A percentile compares a stretch with the other conserved stretches of the same genome.
Conservation (phyloP, 2,797 vertebrate species). For the Ambastaia sidthimunki region DNA sequence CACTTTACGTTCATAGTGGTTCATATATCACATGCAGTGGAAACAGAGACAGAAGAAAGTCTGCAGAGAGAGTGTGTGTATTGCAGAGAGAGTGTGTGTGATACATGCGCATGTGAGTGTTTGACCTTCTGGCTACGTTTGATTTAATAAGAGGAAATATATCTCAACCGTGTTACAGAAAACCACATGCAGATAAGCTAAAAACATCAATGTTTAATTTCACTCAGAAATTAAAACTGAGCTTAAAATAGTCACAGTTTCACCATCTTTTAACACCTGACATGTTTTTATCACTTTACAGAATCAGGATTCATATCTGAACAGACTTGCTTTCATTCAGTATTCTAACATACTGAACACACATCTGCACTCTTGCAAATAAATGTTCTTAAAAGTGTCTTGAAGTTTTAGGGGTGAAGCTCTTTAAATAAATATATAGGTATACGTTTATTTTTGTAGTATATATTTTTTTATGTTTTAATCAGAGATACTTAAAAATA, state of each 20-base stretch:
- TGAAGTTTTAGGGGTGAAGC: too few relatives aligned
- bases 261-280: neutral
- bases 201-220: neutral
- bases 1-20: neutral
- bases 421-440: too few relatives aligned
- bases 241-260: neutral
- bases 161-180: neutral
- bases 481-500: neutral
- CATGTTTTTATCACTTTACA: neutral
- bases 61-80: too few relatives aligned
- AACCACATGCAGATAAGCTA: constrained; percentile 1
- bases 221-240: neutral
- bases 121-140: constrained; percentile 36
- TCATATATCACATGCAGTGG: constrained; percentile 26
- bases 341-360: neutral
- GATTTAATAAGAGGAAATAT: constrained; percentile 26
- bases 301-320: neutral
- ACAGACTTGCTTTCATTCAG: neutral
- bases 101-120: neutral
- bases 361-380: too few relatives aligned
- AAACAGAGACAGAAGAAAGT: neutral
- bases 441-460: neutral
- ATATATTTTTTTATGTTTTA: neutral
- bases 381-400: too few relatives aligned
- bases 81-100: too few relatives aligned